Evolutionary conservation across 2,888 invertebrate genomes (phyloP).

Genomic region (Aspidiotus destructor): DNA sequence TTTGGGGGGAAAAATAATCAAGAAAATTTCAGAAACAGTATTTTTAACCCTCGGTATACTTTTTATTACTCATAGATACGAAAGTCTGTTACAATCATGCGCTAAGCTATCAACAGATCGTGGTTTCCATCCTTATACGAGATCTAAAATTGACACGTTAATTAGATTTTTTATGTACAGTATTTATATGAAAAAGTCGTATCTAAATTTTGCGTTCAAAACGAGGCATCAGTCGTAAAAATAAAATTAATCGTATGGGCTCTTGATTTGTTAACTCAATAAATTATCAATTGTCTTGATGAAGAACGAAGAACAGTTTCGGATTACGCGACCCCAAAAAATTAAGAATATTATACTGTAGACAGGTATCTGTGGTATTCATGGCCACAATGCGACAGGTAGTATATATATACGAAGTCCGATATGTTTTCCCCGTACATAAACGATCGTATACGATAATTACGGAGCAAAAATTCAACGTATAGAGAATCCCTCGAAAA

Average conservation of each 20-base stretch:
- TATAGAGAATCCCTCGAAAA: constrained; percentile 2
- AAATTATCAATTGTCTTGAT: constrained; percentile 11
- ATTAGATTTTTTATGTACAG: no score
- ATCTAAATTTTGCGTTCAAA: constrained; percentile 3
- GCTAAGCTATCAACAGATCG: no score
- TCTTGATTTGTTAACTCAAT: constrained; percentile 4
- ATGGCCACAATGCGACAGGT: constrained; percentile 10
- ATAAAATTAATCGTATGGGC: constrained; percentile 13
- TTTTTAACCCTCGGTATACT: no score
- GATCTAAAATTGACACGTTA: no score
- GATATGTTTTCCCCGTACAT: no score
- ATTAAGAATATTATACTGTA: constrained; percentile 1
- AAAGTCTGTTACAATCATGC: no score
- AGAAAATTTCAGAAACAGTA: no score
- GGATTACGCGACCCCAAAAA: background rate
- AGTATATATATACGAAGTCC: background rate
- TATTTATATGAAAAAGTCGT: background rate
- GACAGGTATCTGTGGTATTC: background rate
- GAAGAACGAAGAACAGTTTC: background rate
- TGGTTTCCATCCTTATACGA: no score
- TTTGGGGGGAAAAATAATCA: no score
- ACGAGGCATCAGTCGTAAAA: constrained; percentile 5
- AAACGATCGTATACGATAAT: constrained; percentile 1
- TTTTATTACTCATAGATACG: no score
- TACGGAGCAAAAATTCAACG: constrained; percentile 14